phyloP scores from a whole-genome alignment of 2,113 vertebrate species.

The Anoura caudifer region DNA sequence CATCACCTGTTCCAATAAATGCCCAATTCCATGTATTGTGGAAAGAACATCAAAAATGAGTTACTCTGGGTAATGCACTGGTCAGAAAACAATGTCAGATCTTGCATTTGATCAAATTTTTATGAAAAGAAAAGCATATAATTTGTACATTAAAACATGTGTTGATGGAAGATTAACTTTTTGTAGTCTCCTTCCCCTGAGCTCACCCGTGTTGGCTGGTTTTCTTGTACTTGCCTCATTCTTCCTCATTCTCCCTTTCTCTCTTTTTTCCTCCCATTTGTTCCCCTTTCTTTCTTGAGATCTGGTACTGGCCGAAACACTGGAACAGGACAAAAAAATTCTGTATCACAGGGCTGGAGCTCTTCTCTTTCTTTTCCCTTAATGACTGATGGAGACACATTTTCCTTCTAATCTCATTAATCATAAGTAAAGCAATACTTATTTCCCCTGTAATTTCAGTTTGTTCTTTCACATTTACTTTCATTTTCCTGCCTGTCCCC shows the following conservation, averaged over 20 bases:
- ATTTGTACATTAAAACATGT: background rate
- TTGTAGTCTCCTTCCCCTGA: background rate
- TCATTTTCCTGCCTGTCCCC: background rate
- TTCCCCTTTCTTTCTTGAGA: background rate
- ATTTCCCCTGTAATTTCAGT: background rate
- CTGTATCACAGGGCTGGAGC: background rate
- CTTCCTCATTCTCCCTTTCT: background rate
- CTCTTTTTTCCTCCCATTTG: background rate
- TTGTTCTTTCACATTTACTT: background rate
- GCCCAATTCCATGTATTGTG: background rate
- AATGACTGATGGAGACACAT: background rate
- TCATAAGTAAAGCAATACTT: background rate
- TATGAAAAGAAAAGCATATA: background rate
- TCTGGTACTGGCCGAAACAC: background rate
- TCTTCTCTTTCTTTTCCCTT: background rate
- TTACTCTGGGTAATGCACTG: background rate
- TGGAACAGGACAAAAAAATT: background rate
- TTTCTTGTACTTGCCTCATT: background rate
- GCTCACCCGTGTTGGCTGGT: accelerated
- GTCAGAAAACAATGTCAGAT: background rate
- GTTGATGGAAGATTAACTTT: background rate
- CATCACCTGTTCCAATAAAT: background rate
- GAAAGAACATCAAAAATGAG: background rate
- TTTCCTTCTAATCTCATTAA: background rate
- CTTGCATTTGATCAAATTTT: background rate